Evolutionary conservation across 2,888 invertebrate genomes (phyloP), one percentile per base, ranked within the genome.

Genomic region (Phrixothrix hirtus): DNA sequence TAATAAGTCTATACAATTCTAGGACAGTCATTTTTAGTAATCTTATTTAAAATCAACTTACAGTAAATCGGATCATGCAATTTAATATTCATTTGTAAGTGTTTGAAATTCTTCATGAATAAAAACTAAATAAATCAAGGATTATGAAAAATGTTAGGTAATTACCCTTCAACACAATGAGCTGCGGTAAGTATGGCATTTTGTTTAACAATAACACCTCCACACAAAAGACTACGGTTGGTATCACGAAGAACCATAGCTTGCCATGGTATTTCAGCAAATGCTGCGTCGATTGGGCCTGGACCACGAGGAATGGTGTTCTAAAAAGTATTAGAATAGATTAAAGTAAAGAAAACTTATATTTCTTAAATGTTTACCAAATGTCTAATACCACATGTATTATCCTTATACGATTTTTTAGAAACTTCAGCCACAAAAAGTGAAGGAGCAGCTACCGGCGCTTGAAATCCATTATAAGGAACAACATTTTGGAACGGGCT

Each of bases 251-350:
- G 75, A 0, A 92, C 79, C 87, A 92, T 89, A 1, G 89, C 90
- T 72, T 92, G 91, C 92, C 92, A 92, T 49, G 92, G 89, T 66
- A 90, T 89, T 76, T 91, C 90, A 0, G 85, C 89, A 71, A 91
- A 90, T 69, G 83, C 83, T 0, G 84, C 84, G 51, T 88, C 86
- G 32, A 82, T 70, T 36, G 75, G 72, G 14, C 70, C 71, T 26
- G 66, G 64, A 15, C 84, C 84, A 58, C 73, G 75, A 0, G 84
- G 83, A 55, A 77, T 78, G 35, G 78, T 76, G 37, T 79, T 77
- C 80, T 68, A 54, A 39, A 61, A 57, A 21, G 7, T 13, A 38
- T n/a, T n/a, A n/a, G n/a, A n/a, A n/a, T n/a, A n/a, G n/a, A 21
- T 7, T 21, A 21, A 21, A 21, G 21, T 7, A 21, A 21, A 7